Evolutionary conservation across 2,113 vertebrate genomes (phyloP).

Genomic region (Synchiropus splendidus): DNA sequence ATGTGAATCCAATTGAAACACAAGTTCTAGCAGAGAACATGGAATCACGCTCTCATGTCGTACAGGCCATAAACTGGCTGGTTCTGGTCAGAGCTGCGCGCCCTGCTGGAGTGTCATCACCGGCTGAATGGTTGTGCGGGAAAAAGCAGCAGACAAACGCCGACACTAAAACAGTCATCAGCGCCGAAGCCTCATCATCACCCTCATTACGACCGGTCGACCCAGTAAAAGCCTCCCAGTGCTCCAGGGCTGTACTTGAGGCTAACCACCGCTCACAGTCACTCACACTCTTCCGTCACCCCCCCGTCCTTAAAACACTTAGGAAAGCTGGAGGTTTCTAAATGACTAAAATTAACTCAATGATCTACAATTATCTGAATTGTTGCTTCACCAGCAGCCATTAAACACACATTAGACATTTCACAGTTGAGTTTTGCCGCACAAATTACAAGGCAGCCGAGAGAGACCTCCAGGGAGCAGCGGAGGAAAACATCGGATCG

Average conservation of each 20-base stretch:
- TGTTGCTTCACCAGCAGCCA: constrained; percentile 52
- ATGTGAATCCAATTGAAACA: no score
- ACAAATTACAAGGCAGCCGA: constrained; percentile 52
- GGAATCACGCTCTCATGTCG: no score
- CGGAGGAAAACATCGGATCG: constrained; percentile 47
- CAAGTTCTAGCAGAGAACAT: no score
- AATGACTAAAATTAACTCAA: constrained; percentile 68
- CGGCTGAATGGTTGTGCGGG: no score
- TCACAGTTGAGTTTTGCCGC: constrained; percentile 40
- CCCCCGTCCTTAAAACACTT: constrained; percentile 48
- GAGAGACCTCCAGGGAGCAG: constrained; percentile 58
- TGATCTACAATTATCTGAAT: constrained; percentile 66
- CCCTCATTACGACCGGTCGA: constrained; percentile 42
- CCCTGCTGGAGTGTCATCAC: no score
- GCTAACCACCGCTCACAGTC: constrained; percentile 44
- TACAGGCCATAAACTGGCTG: no score
- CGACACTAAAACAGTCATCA: constrained; percentile 59
- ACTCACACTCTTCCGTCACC: constrained; percentile 42
- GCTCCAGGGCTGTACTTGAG: constrained; percentile 47
- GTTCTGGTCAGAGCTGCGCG: no score
- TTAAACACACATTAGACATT: constrained; percentile 61
- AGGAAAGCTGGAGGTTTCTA: constrained; percentile 59
- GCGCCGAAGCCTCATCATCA: constrained; percentile 29
- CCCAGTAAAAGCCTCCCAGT: constrained; percentile 43
- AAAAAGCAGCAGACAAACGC: no score